Evolutionary conservation across 2,888 invertebrate species (phyloP).

Genomic region (Aplocera efformata): DNA sequence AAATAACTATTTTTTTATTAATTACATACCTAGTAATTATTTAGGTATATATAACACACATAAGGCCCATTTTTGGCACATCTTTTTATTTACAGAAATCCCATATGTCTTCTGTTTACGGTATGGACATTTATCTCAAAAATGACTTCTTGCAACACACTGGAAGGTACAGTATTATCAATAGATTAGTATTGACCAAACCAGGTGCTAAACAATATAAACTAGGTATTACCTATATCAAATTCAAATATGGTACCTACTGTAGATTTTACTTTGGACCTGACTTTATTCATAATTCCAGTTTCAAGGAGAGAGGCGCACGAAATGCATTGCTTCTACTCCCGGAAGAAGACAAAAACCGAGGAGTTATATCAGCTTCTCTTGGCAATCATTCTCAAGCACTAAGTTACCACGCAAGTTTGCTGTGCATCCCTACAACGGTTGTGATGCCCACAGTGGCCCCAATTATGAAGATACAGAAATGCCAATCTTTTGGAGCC

Average conservation of each 20-base stretch:
- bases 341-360: conserved; percentile 83
- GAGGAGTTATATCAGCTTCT: conserved; percentile 95
- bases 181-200: too few species aligned
- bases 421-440: conserved; percentile 85
- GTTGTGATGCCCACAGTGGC: conserved; percentile 98
- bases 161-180: conserved; percentile 86
- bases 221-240: too few species aligned
- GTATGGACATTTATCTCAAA: conserved; percentile 94
- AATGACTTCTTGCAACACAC: conserved; percentile 97
- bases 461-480: conserved; percentile 97
- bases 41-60: too few species aligned
- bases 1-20: too few species aligned
- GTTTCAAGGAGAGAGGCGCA: conserved; percentile 97
- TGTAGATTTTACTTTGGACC: background rate
- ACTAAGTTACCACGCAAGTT: conserved; percentile 88
- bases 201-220: too few species aligned
- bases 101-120: conserved; percentile 87
- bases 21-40: too few species aligned
- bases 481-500: conserved; percentile 91
- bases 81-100: conserved; percentile 83
- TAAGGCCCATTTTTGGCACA: too few species aligned
- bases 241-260: too few species aligned
- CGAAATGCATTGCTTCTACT: conserved; percentile 90
- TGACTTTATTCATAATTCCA: conserved; percentile 42
- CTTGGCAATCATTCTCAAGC: conserved; percentile 96